Conservation (phyloP, 2,888 invertebrate species). For the Xanthorhoe designata region DNA sequence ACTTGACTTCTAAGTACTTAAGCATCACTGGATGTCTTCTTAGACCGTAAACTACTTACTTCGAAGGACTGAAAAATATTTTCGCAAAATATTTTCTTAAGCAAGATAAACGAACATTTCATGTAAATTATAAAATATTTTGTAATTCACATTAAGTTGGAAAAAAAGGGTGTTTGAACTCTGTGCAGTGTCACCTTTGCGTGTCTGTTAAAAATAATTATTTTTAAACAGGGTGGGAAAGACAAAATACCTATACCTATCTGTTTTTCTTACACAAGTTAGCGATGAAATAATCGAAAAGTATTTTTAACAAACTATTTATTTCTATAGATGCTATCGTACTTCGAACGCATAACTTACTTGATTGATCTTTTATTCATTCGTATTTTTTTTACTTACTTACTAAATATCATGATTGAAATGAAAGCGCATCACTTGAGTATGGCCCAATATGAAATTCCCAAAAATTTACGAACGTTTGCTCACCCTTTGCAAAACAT, state of each 20-base stretch:
- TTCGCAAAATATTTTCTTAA: neutral
- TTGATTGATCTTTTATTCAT: too few relatives aligned
- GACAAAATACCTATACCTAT: neutral
- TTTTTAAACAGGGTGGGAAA: neutral
- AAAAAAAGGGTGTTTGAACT: conserved; percentile 11
- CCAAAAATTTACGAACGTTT: neutral
- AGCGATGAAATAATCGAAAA: too few relatives aligned
- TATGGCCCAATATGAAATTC: too few relatives aligned
- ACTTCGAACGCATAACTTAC: too few relatives aligned
- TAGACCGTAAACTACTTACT: neutral
- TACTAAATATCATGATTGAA: too few relatives aligned
- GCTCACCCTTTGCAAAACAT: neutral
- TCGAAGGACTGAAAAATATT: neutral
- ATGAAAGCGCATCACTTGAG: too few relatives aligned
- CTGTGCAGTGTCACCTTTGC: neutral
- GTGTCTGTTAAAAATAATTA: neutral
- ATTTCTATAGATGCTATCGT: too few relatives aligned
- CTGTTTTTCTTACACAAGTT: neutral
- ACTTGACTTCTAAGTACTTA: neutral
- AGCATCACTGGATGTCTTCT: neutral
- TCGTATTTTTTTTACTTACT: too few relatives aligned
- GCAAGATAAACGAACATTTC: neutral
- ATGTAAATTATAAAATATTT: neutral
- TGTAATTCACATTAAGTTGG: neutral
- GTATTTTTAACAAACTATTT: too few relatives aligned